A percentile compares a stretch with the other conserved stretches of the same genome.
phyloP scores from a whole-genome alignment of 2,113 vertebrate genomes.

The Mustela nigripes region DNA sequence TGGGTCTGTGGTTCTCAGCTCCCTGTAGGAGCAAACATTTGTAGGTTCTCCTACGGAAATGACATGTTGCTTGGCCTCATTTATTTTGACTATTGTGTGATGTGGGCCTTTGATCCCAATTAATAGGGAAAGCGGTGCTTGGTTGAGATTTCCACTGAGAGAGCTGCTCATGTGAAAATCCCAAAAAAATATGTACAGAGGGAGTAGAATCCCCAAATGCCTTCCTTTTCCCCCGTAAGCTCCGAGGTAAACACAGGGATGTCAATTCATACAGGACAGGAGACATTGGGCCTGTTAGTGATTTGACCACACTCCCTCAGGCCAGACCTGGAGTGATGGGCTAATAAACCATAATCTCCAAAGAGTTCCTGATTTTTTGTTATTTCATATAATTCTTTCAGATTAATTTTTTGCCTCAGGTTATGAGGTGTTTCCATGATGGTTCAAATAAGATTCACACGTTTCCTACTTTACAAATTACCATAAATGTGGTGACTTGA shows the following conservation, averaged over 20 bases:
- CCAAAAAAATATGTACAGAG: not conserved
- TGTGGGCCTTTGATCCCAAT: not conserved
- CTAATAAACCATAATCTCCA: not conserved
- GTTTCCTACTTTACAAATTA: not conserved
- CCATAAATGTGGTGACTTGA: not conserved
- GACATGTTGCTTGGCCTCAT: not conserved
- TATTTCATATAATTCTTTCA: not conserved
- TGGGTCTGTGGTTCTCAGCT: not conserved
- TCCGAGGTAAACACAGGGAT: not conserved
- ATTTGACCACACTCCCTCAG: not conserved
- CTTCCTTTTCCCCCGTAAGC: not conserved
- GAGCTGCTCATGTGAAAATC: not conserved
- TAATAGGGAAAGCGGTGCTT: not conserved
- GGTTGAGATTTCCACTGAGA: not conserved
- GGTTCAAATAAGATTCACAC: not conserved
- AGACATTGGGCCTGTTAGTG: not conserved
- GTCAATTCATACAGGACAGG: not conserved
- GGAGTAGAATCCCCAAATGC: fast-evolving
- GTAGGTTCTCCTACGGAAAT: not conserved
- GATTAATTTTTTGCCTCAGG: not conserved
- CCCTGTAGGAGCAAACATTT: not conserved
- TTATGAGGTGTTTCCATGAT: not conserved
- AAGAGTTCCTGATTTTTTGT: not conserved
- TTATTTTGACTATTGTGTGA: not conserved
- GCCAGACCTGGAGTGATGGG: too few species aligned